phyloP scores from a whole-genome alignment of 2,888 invertebrate species.

The Apocheima hispidaria region DNA sequence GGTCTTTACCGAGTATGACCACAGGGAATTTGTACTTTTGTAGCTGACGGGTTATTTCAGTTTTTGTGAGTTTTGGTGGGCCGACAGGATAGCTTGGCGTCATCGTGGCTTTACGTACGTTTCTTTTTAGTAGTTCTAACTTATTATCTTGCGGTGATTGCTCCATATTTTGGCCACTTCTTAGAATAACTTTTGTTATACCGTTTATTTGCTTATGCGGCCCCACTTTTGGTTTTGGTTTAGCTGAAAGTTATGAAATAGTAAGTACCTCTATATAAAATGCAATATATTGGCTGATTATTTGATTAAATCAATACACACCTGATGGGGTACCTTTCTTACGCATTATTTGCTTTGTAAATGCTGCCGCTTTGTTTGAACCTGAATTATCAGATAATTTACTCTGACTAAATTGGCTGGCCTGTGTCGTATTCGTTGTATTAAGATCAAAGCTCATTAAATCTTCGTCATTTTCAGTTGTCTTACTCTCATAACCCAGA shows the following conservation, averaged over 20 bases:
- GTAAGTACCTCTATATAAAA: not conserved
- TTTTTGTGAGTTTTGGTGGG: constrained; percentile 56
- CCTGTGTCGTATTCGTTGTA: not conserved
- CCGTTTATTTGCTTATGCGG: constrained; percentile 49
- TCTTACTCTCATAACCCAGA: constrained; percentile 3
- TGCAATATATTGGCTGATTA: not conserved
- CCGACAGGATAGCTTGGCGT: constrained; percentile 7
- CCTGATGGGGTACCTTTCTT: constrained; percentile 27
- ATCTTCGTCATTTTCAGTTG: constrained; percentile 10
- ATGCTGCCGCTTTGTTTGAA: constrained; percentile 44
- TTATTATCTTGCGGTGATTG: constrained; percentile 28
- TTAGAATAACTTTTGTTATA: constrained; percentile 58
- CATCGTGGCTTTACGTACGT: not conserved
- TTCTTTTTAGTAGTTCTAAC: constrained; percentile 32
- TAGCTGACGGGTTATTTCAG: constrained; percentile 66
- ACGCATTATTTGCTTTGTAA: constrained; percentile 11
- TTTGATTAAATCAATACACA: not conserved
- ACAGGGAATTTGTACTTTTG: constrained; percentile 66
- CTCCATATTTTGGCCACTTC: constrained; percentile 47
- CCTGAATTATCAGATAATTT: constrained; percentile 43
- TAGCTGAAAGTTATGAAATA: constrained; percentile 1
- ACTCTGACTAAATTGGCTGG: constrained; percentile 26
- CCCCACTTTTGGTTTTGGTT: constrained; percentile 25
- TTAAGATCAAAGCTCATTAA: not conserved
- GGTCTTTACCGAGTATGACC: constrained; percentile 69